phyloP scores from a whole-genome alignment of 2,888 invertebrate species.

The Hypercompe scribonia region DNA sequence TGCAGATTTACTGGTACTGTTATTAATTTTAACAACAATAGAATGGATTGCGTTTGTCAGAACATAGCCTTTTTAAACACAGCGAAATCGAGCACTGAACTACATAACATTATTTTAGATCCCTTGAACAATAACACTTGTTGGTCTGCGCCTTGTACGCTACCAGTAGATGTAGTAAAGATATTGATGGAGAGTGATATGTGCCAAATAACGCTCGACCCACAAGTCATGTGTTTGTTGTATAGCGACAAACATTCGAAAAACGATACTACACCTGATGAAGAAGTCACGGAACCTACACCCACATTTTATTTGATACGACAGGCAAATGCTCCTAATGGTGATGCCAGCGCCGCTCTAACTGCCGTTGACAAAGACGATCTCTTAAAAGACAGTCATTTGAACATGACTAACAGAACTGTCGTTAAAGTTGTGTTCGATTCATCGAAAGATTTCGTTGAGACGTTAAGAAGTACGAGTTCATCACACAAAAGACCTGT shows the following conservation, averaged over 20 bases:
- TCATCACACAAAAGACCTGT: conserved; percentile 59
- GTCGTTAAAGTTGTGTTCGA: conserved; percentile 80
- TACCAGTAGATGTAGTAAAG: conserved; percentile 78
- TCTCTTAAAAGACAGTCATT: conserved; percentile 69
- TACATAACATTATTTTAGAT: conserved; percentile 77
- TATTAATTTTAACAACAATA: conserved; percentile 74
- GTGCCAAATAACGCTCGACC: conserved; percentile 77
- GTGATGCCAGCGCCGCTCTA: conserved; percentile 73
- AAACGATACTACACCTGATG: conserved; percentile 68
- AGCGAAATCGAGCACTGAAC: conserved; percentile 58
- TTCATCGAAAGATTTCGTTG: conserved; percentile 79
- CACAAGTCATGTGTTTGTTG: conserved; percentile 78
- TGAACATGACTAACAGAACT: conserved; percentile 79
- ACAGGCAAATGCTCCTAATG: conserved; percentile 71
- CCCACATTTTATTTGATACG: conserved; percentile 82
- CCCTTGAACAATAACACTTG: conserved; percentile 80
- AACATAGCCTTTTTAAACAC: conserved; percentile 78
- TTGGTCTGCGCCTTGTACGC: conserved; percentile 74
- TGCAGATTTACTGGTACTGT: conserved; percentile 74
- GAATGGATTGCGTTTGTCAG: conserved; percentile 81
- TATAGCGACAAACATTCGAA: conserved; percentile 75
- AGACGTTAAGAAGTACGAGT: conserved; percentile 75
- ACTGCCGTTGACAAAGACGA: conserved; percentile 77
- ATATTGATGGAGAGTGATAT: conserved; percentile 75
- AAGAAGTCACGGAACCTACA: conserved; percentile 76